Percentiles rank a stretch among this genome's conserved stretches.
phyloP scores from a whole-genome alignment of 2,113 vertebrate species.

The Syngnathus scovelli region DNA sequence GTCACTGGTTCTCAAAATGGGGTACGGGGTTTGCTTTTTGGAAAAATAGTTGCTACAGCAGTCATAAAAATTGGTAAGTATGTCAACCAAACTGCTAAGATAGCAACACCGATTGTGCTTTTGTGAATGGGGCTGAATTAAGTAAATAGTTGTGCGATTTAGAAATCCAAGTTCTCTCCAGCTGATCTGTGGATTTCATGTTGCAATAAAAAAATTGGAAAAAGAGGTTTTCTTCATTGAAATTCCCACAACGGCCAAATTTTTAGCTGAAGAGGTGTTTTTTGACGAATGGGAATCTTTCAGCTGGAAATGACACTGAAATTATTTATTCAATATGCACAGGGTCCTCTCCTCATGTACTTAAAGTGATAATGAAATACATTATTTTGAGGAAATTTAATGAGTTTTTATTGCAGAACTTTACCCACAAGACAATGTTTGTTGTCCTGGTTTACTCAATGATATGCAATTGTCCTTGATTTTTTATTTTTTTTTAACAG shows the following conservation, averaged over 20 bases:
- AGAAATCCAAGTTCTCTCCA: background rate
- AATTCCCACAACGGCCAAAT: too few species aligned
- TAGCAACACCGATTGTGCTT: background rate
- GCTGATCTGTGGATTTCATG: background rate
- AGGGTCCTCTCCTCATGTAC: too few species aligned
- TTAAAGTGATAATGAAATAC: too few species aligned
- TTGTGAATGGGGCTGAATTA: background rate
- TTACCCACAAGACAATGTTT: too few species aligned
- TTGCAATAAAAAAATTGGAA: background rate
- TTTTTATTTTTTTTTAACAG: too few species aligned
- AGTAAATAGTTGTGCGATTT: background rate
- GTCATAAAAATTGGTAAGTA: background rate
- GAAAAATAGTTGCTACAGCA: background rate
- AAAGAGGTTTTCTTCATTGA: too few species aligned
- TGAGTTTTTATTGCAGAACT: too few species aligned
- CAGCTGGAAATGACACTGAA: background rate
- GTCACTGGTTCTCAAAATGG: background rate
- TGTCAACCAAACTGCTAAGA: background rate
- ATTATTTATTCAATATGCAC: too few species aligned
- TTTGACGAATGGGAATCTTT: background rate
- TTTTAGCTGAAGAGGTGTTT: too few species aligned
- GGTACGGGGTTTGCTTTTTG: background rate
- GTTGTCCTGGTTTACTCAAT: too few species aligned
- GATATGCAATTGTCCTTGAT: too few species aligned
- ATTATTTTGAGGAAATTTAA: too few species aligned